Evolutionary conservation across 2,113 vertebrate species (phyloP).

Genomic region (Diglossa brunneiventris): DNA sequence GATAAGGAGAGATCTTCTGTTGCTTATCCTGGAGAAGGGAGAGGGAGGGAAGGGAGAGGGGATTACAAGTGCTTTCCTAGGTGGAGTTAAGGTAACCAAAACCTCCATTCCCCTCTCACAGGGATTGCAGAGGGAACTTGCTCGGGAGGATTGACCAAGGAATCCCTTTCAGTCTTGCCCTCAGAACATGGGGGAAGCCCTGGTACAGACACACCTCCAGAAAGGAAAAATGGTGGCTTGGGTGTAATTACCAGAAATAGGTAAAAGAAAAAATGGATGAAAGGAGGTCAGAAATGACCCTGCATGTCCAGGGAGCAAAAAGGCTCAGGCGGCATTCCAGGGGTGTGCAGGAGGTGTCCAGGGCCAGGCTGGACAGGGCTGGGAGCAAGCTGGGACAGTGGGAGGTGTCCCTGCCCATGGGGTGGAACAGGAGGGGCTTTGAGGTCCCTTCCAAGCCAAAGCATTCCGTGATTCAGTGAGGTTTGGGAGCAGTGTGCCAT

Average conservation of each 20-base stretch:
- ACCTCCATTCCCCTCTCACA: neutral
- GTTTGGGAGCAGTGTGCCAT: neutral
- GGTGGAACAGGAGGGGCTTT: neutral
- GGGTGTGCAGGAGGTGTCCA: neutral
- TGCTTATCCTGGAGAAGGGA: neutral
- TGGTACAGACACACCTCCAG: neutral
- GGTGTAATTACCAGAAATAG: neutral
- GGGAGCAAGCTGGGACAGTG: rapidly evolving
- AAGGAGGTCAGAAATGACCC: neutral
- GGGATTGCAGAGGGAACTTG: neutral
- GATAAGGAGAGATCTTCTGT: neutral
- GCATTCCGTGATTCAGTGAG: rapidly evolving
- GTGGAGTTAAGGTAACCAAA: neutral
- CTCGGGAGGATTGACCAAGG: neutral
- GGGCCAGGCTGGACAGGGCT: neutral
- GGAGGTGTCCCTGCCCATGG: neutral
- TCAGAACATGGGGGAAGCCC: neutral
- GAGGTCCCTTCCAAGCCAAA: too few relatives aligned
- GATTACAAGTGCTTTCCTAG: neutral
- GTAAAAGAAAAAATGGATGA: neutral
- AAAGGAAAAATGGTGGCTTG: neutral
- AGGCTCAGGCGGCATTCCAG: neutral
- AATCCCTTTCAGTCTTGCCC: neutral
- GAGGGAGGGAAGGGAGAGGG: neutral
- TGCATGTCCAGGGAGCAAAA: neutral